Percentiles rank a stretch among this genome's conserved stretches.
Conservation (phyloP, 2,888 invertebrate species). For the Sarcophaga subvicina region DNA sequence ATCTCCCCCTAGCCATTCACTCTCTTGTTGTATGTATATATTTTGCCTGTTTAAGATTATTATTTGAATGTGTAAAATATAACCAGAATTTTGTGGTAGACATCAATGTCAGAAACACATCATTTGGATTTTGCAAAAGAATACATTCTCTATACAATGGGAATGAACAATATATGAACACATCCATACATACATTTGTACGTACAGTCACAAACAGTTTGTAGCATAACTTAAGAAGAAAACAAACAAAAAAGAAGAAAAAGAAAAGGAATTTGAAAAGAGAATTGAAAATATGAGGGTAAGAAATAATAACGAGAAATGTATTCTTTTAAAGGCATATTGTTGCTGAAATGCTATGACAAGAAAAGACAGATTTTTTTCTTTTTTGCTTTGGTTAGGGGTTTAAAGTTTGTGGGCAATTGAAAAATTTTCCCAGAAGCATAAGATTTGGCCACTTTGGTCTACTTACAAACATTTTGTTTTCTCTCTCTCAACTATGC, state of each 20-base stretch:
- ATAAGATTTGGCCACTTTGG: neutral
- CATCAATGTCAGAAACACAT: slow-evolving; percentile 50
- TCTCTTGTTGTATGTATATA: too few relatives aligned
- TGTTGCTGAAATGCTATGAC: slow-evolving; percentile 4
- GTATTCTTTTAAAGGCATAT: slow-evolving; percentile 24
- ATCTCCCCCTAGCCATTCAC: too few relatives aligned
- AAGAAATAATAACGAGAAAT: slow-evolving; percentile 6
- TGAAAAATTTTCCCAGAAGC: neutral
- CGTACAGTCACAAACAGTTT: neutral
- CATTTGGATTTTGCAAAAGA: slow-evolving; percentile 25
- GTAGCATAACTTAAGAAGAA: neutral
- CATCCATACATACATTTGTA: neutral
- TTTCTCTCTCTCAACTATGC: neutral
- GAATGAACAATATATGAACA: neutral
- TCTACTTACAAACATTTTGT: neutral
- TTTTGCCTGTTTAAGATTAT: neutral
- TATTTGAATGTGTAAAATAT: slow-evolving; percentile 49
- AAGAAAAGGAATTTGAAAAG: neutral
- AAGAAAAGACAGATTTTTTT: slow-evolving; percentile 19
- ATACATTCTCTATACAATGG: neutral
- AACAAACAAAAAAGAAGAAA: neutral
- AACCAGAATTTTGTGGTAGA: slow-evolving; percentile 55
- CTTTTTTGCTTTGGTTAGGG: neutral
- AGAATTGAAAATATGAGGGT: neutral
- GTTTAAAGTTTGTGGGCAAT: slow-evolving; percentile 14